Percentiles rank a stretch among this genome's conserved stretches.
Evolutionary conservation across 2,113 vertebrate species (phyloP).

Genomic region (Aptenodytes forsteri): DNA sequence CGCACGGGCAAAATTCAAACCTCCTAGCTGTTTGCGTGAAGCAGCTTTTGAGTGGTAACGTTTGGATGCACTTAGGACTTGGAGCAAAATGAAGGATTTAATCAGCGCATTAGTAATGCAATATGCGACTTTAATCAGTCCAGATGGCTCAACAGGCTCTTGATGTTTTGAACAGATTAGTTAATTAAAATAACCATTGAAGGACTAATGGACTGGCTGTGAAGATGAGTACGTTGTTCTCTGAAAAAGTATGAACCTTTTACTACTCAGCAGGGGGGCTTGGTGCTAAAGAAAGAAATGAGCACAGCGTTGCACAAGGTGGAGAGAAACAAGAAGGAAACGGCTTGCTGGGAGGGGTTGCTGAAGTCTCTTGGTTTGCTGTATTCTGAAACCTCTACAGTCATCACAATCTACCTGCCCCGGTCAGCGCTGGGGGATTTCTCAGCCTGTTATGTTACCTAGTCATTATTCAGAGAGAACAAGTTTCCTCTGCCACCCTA

Average conservation of each 20-base stretch:
- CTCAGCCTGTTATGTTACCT: background rate
- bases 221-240: background rate
- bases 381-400: background rate
- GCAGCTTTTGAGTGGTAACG: background rate
- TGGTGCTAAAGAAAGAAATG: background rate
- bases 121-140: background rate
- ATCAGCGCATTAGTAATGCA: background rate
- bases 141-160: background rate
- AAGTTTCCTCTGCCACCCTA: background rate
- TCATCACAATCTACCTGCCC: background rate
- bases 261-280: background rate
- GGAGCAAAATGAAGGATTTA: background rate
- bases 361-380: background rate
- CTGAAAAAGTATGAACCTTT: background rate
- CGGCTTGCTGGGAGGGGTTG: background rate
- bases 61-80: background rate
- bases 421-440: background rate
- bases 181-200: slow-evolving; percentile 13
- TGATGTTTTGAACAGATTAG: background rate
- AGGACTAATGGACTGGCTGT: background rate
- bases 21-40: background rate
- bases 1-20: background rate
- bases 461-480: background rate
- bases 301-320: background rate
- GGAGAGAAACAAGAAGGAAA: background rate